These are phyloP conservation scores for Nothocercus julius DNA, from an alignment of 2,113 vertebrate species.

Conservation along the genomic window DNA sequence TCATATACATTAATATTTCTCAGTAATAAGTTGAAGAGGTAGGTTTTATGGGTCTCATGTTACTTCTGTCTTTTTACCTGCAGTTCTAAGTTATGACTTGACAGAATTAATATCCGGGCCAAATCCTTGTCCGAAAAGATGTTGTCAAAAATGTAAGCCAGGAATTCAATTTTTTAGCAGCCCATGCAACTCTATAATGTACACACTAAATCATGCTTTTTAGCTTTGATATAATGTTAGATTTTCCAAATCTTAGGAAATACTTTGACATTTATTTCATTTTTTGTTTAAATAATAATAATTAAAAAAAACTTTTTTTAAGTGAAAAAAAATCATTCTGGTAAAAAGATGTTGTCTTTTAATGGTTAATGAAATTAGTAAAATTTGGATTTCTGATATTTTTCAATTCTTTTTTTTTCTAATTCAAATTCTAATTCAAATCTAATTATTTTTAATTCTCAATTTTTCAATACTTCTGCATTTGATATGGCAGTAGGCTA, in stretches of 20 bases:
- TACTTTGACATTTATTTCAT: not conserved
- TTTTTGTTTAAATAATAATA: not conserved
- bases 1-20: not conserved
- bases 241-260: not conserved
- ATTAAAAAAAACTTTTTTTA: not conserved
- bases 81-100: not conserved
- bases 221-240: fast-evolving
- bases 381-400: not conserved
- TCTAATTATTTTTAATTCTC: not conserved
- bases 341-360: not conserved
- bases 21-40: not conserved
- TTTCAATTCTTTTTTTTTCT: not conserved
- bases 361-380: not conserved
- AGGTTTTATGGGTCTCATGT: not conserved
- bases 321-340: fast-evolving
- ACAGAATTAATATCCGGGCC: not conserved
- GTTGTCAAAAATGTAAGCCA: not conserved
- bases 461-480: not conserved
- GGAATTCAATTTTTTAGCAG: not conserved
- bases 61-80: not conserved
- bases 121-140: not conserved
- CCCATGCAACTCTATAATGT: not conserved
- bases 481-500: not conserved
- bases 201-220: not conserved
- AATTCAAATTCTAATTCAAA: no score